Evolutionary conservation across 1,140 invertebrate species (phyloP).

Genomic region (Philaenus spumarius): DNA sequence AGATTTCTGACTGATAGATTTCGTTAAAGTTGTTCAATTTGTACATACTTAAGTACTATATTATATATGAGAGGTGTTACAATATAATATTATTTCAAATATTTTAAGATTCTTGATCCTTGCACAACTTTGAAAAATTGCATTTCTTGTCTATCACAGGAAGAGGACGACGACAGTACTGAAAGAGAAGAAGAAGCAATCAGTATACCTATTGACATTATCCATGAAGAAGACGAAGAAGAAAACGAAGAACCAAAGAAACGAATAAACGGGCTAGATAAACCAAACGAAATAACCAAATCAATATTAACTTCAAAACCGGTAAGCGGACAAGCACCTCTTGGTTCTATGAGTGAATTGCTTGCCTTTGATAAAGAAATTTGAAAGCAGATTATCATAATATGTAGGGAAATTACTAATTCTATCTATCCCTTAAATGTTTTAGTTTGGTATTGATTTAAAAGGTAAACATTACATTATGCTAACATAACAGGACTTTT

Average conservation of each 20-base stretch:
- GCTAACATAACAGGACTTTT: no score
- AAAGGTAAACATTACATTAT: no score
- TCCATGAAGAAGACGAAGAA: conserved; percentile 46
- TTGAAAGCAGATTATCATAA: no score
- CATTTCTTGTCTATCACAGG: conserved; percentile 37
- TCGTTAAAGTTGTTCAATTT: not conserved
- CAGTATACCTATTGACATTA: conserved; percentile 37
- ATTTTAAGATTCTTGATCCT: conserved; percentile 33
- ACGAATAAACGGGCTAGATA: not conserved
- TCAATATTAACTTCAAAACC: not conserved
- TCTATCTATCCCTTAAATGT: no score
- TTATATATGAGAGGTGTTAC: not conserved
- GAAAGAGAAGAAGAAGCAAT: conserved; percentile 44
- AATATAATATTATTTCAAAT: not conserved
- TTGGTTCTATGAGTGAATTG: not conserved
- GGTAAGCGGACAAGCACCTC: not conserved
- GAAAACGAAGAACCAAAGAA: conserved; percentile 45
- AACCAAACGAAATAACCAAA: not conserved
- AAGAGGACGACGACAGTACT: conserved; percentile 35
- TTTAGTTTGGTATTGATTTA: no score
- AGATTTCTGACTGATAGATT: not conserved
- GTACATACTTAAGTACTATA: not conserved
- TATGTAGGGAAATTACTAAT: no score
- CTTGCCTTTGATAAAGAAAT: conserved; percentile 7
- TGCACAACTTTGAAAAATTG: no score